Evolutionary conservation across 2,888 invertebrate species (phyloP).

Genomic region (Polydrusus cervinus): DNA sequence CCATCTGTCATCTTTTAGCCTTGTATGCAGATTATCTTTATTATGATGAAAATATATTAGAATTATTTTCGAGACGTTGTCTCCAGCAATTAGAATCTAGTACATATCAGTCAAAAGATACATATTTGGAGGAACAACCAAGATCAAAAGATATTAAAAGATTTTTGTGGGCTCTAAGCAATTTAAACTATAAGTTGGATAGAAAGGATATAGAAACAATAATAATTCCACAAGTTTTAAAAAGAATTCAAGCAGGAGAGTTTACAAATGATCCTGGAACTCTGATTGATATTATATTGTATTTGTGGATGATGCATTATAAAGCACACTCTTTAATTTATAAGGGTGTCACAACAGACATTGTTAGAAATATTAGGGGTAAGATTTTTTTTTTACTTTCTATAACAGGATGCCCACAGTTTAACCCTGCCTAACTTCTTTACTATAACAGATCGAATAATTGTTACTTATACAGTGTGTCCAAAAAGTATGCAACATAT

Average conservation of each 20-base stretch:
- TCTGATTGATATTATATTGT: constrained; percentile 67
- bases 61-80: constrained; percentile 63
- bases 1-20: constrained; percentile 69
- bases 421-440: neutral
- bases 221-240: constrained; percentile 64
- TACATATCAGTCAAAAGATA: constrained; percentile 53
- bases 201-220: constrained; percentile 61
- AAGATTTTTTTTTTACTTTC: constrained; percentile 37
- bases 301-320: constrained; percentile 70
- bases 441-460: neutral
- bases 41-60: constrained; percentile 65
- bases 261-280: constrained; percentile 61
- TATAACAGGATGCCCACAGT: too few species aligned
- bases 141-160: constrained; percentile 71
- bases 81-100: constrained; percentile 62
- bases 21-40: constrained; percentile 69
- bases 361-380: constrained; percentile 57
- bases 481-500: too few species aligned
- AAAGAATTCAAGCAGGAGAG: constrained; percentile 60
- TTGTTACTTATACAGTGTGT: too few species aligned
- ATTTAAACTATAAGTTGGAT: constrained; percentile 62
- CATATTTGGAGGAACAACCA: constrained; percentile 59
- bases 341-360: constrained; percentile 59
- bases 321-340: constrained; percentile 64
- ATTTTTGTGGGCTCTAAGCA: constrained; percentile 70